phyloP scores from a whole-genome alignment of 2,888 invertebrate species.

The Conops quadrifasciatus region DNA sequence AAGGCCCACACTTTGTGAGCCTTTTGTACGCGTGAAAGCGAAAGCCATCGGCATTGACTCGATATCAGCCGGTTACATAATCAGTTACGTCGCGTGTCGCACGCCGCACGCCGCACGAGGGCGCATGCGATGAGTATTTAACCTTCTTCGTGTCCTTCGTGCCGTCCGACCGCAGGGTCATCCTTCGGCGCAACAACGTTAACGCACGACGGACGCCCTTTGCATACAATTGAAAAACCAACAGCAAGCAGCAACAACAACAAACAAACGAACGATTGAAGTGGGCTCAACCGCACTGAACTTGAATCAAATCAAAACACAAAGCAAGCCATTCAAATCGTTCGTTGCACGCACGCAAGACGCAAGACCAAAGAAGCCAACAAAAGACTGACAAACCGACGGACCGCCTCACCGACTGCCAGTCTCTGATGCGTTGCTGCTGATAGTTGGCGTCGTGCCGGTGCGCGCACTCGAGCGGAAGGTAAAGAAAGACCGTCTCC shows the following conservation, averaged over 20 bases:
- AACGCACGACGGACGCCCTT: conserved; percentile 55
- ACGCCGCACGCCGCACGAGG: background rate
- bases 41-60: conserved; percentile 43
- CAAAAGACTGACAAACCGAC: background rate
- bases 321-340: background rate
- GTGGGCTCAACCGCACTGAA: background rate
- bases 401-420: background rate
- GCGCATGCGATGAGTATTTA: background rate
- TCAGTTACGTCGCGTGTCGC: conserved; percentile 50
- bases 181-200: conserved; percentile 55
- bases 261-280: conserved; percentile 34
- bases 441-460: background rate
- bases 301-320: background rate
- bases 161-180: conserved; percentile 13
- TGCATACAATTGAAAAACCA: conserved; percentile 42
- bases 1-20: too few relatives aligned
- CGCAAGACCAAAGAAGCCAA: background rate
- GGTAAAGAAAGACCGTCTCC: background rate
- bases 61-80: conserved; percentile 48
- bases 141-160: conserved; percentile 26
- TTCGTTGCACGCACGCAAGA: conserved; percentile 26
- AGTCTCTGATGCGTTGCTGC: background rate
- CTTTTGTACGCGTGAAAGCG: conserved; percentile 20
- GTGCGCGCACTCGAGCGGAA: conserved; percentile 14
- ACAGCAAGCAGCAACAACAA: conserved; percentile 14